These are phyloP conservation scores for Parnassius glacialis DNA, from an alignment of 2,888 invertebrate species.

Conservation along the genomic window DNA sequence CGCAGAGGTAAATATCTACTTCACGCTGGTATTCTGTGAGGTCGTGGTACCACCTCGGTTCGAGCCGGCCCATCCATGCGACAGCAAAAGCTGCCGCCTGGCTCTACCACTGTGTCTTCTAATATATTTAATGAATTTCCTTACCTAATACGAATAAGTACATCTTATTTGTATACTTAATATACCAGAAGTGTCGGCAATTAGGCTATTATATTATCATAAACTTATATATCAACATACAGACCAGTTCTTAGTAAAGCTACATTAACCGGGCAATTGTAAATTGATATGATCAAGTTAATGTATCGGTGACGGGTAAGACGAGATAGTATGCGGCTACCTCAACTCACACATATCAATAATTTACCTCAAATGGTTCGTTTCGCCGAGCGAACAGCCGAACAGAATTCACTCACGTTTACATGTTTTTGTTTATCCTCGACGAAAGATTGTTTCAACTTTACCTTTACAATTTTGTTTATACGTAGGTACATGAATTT, in stretches of 20 bases:
- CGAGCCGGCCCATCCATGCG: no score
- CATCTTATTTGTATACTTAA: background rate
- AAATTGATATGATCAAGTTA: conserved; percentile 68
- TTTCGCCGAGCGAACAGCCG: conserved; percentile 14
- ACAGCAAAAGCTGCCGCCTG: no score
- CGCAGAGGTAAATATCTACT: no score
- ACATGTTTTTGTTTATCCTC: no score
- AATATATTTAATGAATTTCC: background rate
- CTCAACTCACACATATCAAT: conserved; percentile 51
- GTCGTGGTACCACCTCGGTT: no score
- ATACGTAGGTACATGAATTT: no score
- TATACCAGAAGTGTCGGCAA: background rate
- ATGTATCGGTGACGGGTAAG: conserved; percentile 72
- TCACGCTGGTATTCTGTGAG: no score
- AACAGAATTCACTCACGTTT: conserved; percentile 15
- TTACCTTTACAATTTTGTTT: no score
- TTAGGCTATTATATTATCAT: conserved; percentile 13
- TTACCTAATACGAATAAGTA: conserved; percentile 6
- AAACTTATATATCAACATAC: conserved; percentile 17
- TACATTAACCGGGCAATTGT: conserved; percentile 57
- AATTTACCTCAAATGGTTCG: conserved; percentile 16
- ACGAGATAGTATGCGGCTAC: conserved; percentile 60
- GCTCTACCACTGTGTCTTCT: no score
- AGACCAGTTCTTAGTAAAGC: conserved; percentile 46
- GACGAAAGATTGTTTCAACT: no score